Base-by-base conservation (phyloP, 1,140 invertebrate species). In the Thaumatotibia leucotreta region DNA sequence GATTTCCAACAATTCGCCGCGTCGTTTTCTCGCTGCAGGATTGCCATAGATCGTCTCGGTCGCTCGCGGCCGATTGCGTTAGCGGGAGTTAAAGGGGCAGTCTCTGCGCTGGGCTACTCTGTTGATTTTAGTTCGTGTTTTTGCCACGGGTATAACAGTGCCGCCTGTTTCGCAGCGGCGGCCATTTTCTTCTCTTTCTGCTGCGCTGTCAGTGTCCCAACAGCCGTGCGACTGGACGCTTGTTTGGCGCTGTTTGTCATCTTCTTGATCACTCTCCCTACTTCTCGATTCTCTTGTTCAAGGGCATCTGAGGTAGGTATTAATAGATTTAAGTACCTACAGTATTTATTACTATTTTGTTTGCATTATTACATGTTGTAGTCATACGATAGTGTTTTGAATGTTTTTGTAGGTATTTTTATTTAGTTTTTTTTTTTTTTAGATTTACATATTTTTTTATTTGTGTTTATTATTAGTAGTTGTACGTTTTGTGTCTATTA, bases 181-280 rank as follows among this genome's bases (percentile, higher is more conserved):
- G 84, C 87, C 87, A 88, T 89, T 86, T 89, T 89, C 87, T 89
- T 89, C 85, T 87, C 81, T 70, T 83, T 86, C 84, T 88, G 80
- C 85, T 79, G 23, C 52, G 62, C 61, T 64, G 79, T 80, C 82
- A 89, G 87, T 89, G 70, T 67, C 63, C 75, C 63, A 69, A 72
- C 32, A 69, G 68, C 75, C 80, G 81, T 71, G 84, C 64, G 52
- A 69, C 64, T 61, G 82, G 67, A 64, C 68, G 74, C 79, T 72
- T 75, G 85, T 83, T 65, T 77, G 58, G 76, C 70, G 72, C 64
- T 66, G 64, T 76, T 63, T 67, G 71, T 67, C 14, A 62, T 82
- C 85, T 89, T 86, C 86, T 87, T 71, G 66, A 75, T 80, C 67
- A 64, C 74, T 86, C 86, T 88, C 84, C 61, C 79, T 84, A 78